Percentiles rank a stretch among this genome's conserved stretches.
phyloP scores from a whole-genome alignment of 1,140 invertebrate genomes.

The Bombus waltoni region DNA sequence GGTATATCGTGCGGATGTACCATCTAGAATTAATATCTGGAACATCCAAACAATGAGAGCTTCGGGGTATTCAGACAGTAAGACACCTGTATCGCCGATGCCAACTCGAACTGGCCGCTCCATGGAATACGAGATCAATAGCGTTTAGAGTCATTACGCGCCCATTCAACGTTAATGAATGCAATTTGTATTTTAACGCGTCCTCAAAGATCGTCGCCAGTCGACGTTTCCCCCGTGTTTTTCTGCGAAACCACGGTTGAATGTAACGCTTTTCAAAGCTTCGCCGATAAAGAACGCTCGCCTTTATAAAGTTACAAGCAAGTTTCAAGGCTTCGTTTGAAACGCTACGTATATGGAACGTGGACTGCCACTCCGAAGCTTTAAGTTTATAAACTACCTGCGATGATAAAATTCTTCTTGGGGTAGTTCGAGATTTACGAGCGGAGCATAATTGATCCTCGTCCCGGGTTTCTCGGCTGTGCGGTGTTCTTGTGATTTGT shows the following conservation, averaged over 20 bases:
- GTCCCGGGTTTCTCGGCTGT: neutral
- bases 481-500: neutral
- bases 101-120: neutral
- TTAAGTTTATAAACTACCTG: constrained; percentile 13
- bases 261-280: neutral
- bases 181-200: neutral
- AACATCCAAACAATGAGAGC: constrained; percentile 40
- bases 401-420: constrained; percentile 9
- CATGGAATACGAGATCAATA: neutral
- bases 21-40: constrained; percentile 50
- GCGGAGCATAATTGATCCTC: constrained; percentile 15
- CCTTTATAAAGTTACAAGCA: neutral
- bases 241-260: neutral
- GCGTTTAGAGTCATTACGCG: neutral
- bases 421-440: constrained; percentile 6
- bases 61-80: constrained; percentile 42
- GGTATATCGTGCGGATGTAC: constrained; percentile 46
- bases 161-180: neutral
- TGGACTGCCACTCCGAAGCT: neutral
- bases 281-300: neutral
- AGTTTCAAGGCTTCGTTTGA: constrained; percentile 20
- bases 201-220: neutral
- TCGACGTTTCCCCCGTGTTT: neutral
- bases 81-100: constrained; percentile 33
- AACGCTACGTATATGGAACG: constrained; percentile 23